These are phyloP conservation scores for Microdon myrmicae DNA, from an alignment of 2,888 invertebrate species.

Conservation along the genomic window DNA sequence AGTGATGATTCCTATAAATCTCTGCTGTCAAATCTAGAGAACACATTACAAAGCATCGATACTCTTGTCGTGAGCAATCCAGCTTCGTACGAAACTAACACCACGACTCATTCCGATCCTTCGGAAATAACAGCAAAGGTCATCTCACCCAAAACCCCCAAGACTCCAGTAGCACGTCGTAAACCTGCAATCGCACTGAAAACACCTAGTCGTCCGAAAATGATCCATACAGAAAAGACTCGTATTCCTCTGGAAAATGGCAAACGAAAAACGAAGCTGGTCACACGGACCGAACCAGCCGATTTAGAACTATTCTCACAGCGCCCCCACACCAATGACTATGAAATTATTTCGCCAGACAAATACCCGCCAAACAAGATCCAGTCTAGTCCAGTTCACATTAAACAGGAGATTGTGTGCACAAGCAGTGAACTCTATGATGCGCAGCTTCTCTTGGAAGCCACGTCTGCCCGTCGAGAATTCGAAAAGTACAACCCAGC, in stretches of 20 bases:
- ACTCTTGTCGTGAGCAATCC: slow-evolving; percentile 62
- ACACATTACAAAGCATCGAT: slow-evolving; percentile 68
- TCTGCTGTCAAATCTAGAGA: slow-evolving; percentile 68
- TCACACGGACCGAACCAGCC: slow-evolving; percentile 62
- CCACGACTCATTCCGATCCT: slow-evolving; percentile 26
- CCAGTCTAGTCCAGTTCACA: slow-evolving; percentile 61
- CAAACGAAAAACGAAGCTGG: slow-evolving; percentile 71
- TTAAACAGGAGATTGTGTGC: slow-evolving; percentile 55
- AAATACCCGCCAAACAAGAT: slow-evolving; percentile 63
- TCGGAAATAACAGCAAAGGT: slow-evolving; percentile 6
- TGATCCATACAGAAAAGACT: slow-evolving; percentile 81
- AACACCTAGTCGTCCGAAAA: slow-evolving; percentile 72
- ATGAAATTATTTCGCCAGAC: slow-evolving; percentile 62
- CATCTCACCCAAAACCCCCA: slow-evolving; percentile 19
- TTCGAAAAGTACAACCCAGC: slow-evolving; percentile 64
- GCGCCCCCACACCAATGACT: slow-evolving; percentile 60
- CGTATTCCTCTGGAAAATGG: slow-evolving; percentile 69
- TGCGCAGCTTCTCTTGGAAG: slow-evolving; percentile 61
- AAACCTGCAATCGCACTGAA: slow-evolving; percentile 53
- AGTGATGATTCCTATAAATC: slow-evolving; percentile 66
- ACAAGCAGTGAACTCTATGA: slow-evolving; percentile 61
- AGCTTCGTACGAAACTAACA: slow-evolving; percentile 43
- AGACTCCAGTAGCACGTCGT: slow-evolving; percentile 55
- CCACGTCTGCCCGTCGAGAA: slow-evolving; percentile 61
- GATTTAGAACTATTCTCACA: slow-evolving; percentile 54